These are phyloP conservation scores for Chrysochloris asiatica DNA, from an alignment of 2,113 vertebrate genomes.

Conservation along the genomic window DNA sequence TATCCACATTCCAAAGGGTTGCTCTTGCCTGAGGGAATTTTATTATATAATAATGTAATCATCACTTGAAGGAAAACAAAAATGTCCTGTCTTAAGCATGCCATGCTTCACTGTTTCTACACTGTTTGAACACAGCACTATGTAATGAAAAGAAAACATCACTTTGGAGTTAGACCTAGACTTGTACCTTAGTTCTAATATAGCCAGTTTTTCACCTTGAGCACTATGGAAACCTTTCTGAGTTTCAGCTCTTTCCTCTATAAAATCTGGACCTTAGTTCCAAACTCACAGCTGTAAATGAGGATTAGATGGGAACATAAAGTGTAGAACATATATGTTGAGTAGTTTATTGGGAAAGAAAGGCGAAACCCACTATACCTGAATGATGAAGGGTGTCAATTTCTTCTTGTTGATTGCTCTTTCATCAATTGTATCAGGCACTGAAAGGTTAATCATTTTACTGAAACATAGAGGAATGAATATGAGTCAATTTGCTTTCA, in stretches of 20 bases:
- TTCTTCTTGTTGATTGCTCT: conserved; percentile 98
- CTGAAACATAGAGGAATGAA: conserved; percentile 80
- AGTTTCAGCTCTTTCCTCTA: not conserved
- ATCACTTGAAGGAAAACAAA: not conserved
- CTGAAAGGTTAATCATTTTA: conserved; percentile 99
- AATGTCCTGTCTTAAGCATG: not conserved
- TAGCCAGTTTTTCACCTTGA: not conserved
- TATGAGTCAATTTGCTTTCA: conserved; percentile 10
- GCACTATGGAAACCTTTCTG: not conserved
- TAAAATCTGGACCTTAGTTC: conserved; percentile 6
- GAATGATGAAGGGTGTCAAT: conserved; percentile 94
- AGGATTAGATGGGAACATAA: not conserved
- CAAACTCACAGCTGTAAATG: not conserved
- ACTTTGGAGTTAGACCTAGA: not conserved
- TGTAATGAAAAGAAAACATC: not conserved
- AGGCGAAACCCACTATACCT: conserved; percentile 83
- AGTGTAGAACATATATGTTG: not conserved
- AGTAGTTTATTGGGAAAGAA: not conserved
- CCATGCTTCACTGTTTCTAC: conserved; percentile 2
- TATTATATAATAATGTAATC: not conserved
- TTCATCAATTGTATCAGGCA: conserved; percentile 98
- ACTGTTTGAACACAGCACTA: not conserved
- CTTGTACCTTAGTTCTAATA: conserved; percentile 1
- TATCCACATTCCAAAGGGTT: not conserved
- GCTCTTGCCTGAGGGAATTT: not conserved